Base-by-base conservation (phyloP, 2,888 invertebrate genomes). In the Cenopis cana region DNA sequence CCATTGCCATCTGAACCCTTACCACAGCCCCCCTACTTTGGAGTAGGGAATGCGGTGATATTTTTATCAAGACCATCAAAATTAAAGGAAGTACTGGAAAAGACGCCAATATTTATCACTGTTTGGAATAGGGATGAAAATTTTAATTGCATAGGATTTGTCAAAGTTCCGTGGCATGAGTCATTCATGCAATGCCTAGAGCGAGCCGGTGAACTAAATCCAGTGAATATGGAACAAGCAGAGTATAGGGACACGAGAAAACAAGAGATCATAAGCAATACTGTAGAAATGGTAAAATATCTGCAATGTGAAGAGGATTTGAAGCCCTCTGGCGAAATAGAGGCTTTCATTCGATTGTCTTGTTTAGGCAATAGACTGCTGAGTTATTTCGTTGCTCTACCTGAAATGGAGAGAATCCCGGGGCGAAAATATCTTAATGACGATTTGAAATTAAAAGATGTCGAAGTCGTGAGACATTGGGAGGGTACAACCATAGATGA, bases 381-480 rank as follows among this genome's bases (percentile, higher is more conserved):
- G 6, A 92, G 89, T 74, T 86, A 85, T 71, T 93, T 92, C 68
- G 84, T 93, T 0, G 81, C 89, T 12, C 80, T 93, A 20, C 93
- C 93, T 65, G 93, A 93, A 82, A 90, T 91, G 88, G 92, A 93
- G 54, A 82, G 92, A n/a, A 74, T 93, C 36, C 93, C 92, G 2
- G 93, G 92, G 1, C 79, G 93, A 8, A 93, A 92, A 74, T 93
- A 93, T 76, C 78, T 93, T 9, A 79, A 76, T 0, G 93, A 93
- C 75, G 91, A 92, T 65, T 79, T 89, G 8, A 90, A 87, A 76
- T 77, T 92, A 0, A 93, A 93, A 79, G 93, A 93, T 46, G 74
- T 93, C 1, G 93, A 93, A 80, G 90, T 93, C 0, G 89, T 93
- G 0, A 85, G 93, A 68, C 91, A 93, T 77, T 93, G 93, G 93